Base-by-base conservation (phyloP, 2,888 invertebrate genomes). In the Aspidapion aeneum region DNA sequence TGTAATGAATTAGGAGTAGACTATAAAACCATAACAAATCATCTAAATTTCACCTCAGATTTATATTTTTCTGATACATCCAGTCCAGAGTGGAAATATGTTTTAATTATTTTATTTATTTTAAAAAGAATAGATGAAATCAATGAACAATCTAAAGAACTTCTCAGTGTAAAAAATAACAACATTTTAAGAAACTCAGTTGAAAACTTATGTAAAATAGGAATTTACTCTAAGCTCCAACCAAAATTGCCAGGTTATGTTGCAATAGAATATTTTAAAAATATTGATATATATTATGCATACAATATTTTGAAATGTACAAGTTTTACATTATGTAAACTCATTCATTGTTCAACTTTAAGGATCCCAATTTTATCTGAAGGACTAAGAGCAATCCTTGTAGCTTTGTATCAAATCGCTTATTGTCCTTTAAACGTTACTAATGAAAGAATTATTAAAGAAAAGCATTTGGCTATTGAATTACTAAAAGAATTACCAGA, bases 161-260 rank as follows among this genome's bases (percentile, higher is more conserved):
- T 84, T 17, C 80, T 92, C 55, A 91, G 89, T 77, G 85, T 91
- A 0, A 85, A 84, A 70, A 85, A 90, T 75, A 86, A 87, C 71
- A 87, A 85, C 77, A 77, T 80, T n/a, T 73, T 92, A 2, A 82
- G 86, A 72, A 82, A 82, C 54, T 82, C 85, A 69, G 80, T 90
- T 68, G 86, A 89, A 77, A 80, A 89, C 66, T 74, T 89, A 54
- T 79, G 86, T 20, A 85, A 84, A 49, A 78, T 91, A 64, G 91
- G 91, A 55, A 81, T 92, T 63, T 82, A 86, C 64, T 85, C 87
- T 16, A 85, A 87, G 74, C 78, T 93, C 22, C 80, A 87, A 69
- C 85, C 87, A 22, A 90, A 74, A 22, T 62, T 76, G 58, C 75
- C 75, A 12, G 70, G 70, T 66, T 68, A 65, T 60, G 57, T 68